Percentiles rank a stretch among this genome's conserved stretches.
Conservation (phyloP, 2,113 vertebrate species). For the Chiloscyllium plagiosum region DNA sequence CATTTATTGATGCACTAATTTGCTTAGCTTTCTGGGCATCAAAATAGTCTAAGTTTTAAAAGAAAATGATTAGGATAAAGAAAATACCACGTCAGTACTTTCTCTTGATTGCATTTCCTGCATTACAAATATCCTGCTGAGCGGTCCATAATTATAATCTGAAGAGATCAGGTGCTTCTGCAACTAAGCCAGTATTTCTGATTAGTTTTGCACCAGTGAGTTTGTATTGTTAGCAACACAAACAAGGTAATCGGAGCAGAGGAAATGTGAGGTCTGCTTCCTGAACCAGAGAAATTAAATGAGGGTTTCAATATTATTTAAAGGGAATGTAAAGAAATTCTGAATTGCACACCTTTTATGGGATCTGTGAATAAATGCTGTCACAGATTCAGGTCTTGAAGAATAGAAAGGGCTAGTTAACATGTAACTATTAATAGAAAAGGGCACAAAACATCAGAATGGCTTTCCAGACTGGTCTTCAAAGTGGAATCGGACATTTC, state of each 20-base stretch:
- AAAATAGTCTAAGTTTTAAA: not conserved
- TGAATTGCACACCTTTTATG: not conserved
- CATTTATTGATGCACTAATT: not conserved
- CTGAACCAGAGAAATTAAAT: conserved; percentile 32
- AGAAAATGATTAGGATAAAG: not conserved
- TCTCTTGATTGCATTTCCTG: conserved; percentile 25
- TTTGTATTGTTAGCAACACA: conserved; percentile 27
- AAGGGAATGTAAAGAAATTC: conserved; percentile 10
- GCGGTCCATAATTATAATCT: conserved; percentile 32
- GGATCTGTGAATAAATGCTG: not conserved
- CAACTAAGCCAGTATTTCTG: conserved; percentile 13
- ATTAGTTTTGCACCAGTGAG: conserved; percentile 22
- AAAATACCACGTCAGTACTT: not conserved
- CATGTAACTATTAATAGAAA: not conserved
- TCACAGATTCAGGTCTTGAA: not conserved
- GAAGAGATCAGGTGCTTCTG: conserved; percentile 32
- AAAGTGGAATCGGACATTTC: not conserved
- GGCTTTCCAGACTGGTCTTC: not conserved
- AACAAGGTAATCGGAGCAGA: conserved; percentile 30
- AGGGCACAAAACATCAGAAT: not conserved
- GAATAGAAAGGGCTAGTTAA: not conserved
- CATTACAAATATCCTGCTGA: conserved; percentile 2
- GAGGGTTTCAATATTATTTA: conserved; percentile 22
- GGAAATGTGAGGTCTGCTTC: conserved; percentile 27
- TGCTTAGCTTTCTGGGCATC: not conserved